Base-by-base conservation (phyloP, 2,888 invertebrate genomes). In the Synanthedon andrenaeformis region DNA sequence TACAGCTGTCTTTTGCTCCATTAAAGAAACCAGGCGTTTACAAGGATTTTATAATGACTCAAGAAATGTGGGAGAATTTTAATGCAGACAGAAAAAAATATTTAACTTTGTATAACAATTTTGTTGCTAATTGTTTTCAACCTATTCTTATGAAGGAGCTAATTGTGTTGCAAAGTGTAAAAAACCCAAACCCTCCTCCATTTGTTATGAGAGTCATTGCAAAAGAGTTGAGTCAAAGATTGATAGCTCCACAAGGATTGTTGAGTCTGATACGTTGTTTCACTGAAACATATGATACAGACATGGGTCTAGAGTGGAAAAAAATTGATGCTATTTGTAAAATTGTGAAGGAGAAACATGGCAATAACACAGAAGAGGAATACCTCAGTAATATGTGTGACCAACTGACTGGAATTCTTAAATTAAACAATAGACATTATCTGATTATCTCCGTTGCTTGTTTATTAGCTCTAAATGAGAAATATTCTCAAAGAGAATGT, bases 1-100 rank as follows among this genome's bases (percentile, higher is more conserved):
- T 93, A 62, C 94, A 94, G 75, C 76, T 94, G 52, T 83, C 90
- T 28, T 90, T 90, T 82, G 91, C 91, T 42, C 92, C 92, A 6
- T 67, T 93, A 41, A 90, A 89, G 58, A 90, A 91, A 76, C 91
- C 92, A 54, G 76, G 83, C 1, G 60, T 60, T 8, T 85, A 85
- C 56, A 56, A 61, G 3, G 67, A 72, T 54, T 79, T 89, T 70
- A 64, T 66, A 51, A 92, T 92, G 90, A 90, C 92, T 1, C 62
- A 76, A 62, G 89, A 89, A 59, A 74, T 89, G 59, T 90, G 90
- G 74, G 66, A 79, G 2, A 78, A 79, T 60, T 72, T 93, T 10
- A 72, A 68, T 61, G 58, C 59, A 41, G 90, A 92, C 48, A 89
- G 89, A 67, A 64, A 75, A 58, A 72, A 82, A 55, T 92, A 91